Evolutionary conservation across 1,140 invertebrate genomes (phyloP).

Genomic region (Leptestheria dahalacensis): DNA sequence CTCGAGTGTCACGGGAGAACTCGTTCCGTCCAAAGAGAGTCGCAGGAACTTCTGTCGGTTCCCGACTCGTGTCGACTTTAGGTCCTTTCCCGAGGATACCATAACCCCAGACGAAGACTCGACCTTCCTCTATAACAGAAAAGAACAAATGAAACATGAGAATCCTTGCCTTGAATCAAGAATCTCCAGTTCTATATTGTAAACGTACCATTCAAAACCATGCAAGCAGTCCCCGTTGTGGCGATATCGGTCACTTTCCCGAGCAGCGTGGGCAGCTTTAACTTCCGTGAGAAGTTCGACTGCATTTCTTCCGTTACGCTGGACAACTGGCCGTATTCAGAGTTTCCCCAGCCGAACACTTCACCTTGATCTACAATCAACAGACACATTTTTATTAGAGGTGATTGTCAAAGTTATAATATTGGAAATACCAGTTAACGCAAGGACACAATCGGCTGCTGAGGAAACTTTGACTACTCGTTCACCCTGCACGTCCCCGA

Average conservation of each 20-base stretch:
- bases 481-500: conserved; percentile 67
- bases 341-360: conserved; percentile 93
- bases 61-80: conserved; percentile 41
- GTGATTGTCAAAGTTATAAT: conserved; percentile 7
- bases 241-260: conserved; percentile 70
- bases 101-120: conserved; percentile 84
- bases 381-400: neutral
- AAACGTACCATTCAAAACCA: conserved; percentile 55
- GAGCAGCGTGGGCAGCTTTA: conserved; percentile 42
- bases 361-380: conserved; percentile 62
- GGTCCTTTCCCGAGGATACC: conserved; percentile 81
- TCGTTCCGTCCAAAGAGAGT: conserved; percentile 71
- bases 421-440: conserved; percentile 53
- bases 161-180: conserved; percentile 18
- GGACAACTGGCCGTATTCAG: conserved; percentile 75
- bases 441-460: conserved; percentile 71
- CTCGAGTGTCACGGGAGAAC: conserved; percentile 49
- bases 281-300: conserved; percentile 43
- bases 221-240: conserved; percentile 71
- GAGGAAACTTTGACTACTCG: conserved; percentile 66
- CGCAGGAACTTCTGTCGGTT: conserved; percentile 55
- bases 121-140: conserved; percentile 45
- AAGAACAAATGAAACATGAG: conserved; percentile 16
- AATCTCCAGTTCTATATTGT: conserved; percentile 7
- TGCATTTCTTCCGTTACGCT: conserved; percentile 25